Evolutionary conservation across 2,888 invertebrate genomes (phyloP), one percentile per base, ranked within the genome.

Genomic region (Oscheius myriophilus): DNA sequence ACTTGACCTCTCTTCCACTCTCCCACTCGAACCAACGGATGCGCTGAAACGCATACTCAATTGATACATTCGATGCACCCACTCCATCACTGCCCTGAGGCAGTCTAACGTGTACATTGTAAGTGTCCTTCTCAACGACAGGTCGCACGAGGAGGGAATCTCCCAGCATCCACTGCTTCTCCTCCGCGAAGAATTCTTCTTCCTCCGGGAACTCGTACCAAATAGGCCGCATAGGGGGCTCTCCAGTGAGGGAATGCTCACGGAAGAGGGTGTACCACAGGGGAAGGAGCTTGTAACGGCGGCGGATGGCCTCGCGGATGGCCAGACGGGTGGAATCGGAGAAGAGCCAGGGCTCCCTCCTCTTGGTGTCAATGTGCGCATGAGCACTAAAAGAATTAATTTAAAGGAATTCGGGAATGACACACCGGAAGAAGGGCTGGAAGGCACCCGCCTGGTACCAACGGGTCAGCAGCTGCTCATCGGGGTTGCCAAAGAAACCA

Each of bases 401-500:
- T 33, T 3, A 33, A 33, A 33, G 9, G 33, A 33, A 33, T 6
- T 3, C 9, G 33, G 33, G 9, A 33, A 33, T 33, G 9, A 33
- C 33, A 9, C 3, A 33, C 33, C 98, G 91, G 76, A 82, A 85
- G 75, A 83, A 84, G 3, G 83, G 85, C 43, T 82, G 81, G 70
- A 70, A 84, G 7, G 83, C 82, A n/a, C 74, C 83, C 12, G 82
- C 78, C 62, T 84, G 82, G 87, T 96, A 96, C 98, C 98, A 99
- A 70, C 98, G 90, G 25, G 93, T 91, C 84, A 96, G 90, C 49
- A 99, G 90, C 87, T 98, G 95, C 0, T 91, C 87, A 79, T 96
- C 95, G 0, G 97, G 96, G 88, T 96, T 95, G 76, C 92, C 92
- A 89, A 98, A 98, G 90, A 99, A 99, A 0, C 98, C 98, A 6